Percentiles rank a stretch among this genome's conserved stretches.
Evolutionary conservation across 2,113 vertebrate genomes (phyloP).

Genomic region (Pelobates fuscus): DNA sequence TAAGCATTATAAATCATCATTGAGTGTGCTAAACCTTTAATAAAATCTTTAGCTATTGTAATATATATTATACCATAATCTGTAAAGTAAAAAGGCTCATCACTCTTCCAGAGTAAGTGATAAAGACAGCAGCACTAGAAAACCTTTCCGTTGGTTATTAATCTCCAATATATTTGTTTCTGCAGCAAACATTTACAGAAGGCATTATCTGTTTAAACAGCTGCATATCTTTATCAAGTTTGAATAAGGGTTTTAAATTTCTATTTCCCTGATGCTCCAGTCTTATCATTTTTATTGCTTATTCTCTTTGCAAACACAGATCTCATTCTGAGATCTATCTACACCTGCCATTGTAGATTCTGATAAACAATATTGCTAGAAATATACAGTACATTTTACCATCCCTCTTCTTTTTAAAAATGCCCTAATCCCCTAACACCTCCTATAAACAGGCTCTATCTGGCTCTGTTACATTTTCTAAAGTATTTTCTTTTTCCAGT

Average conservation of each 20-base stretch:
- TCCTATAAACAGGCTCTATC: conserved; percentile 15
- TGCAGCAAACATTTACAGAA: conserved; percentile 38
- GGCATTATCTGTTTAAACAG: conserved; percentile 49
- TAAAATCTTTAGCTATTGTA: too few relatives aligned
- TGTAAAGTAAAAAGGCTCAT: too few relatives aligned
- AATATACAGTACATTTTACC: conserved; percentile 31
- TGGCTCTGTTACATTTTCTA: conserved; percentile 5
- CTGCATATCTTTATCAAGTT: conserved; percentile 36
- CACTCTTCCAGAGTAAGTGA: too few relatives aligned
- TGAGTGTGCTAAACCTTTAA: too few relatives aligned
- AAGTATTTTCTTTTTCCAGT: conserved; percentile 15
- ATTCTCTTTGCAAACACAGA: conserved; percentile 45
- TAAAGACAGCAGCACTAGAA: conserved; percentile 20
- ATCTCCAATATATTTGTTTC: conserved; percentile 42
- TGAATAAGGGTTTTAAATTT: conserved; percentile 42
- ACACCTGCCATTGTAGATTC: conserved; percentile 31
- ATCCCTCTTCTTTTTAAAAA: conserved; percentile 11
- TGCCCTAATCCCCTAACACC: conserved; percentile 27
- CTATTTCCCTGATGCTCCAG: conserved; percentile 35
- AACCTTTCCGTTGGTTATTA: conserved; percentile 31
- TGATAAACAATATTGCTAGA: conserved; percentile 24
- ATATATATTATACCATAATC: too few relatives aligned
- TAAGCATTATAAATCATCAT: too few relatives aligned
- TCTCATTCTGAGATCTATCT: conserved; percentile 40
- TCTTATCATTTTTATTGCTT: conserved; percentile 41